Conservation (phyloP, 2,113 vertebrate species). For the Pluvialis apricaria region DNA sequence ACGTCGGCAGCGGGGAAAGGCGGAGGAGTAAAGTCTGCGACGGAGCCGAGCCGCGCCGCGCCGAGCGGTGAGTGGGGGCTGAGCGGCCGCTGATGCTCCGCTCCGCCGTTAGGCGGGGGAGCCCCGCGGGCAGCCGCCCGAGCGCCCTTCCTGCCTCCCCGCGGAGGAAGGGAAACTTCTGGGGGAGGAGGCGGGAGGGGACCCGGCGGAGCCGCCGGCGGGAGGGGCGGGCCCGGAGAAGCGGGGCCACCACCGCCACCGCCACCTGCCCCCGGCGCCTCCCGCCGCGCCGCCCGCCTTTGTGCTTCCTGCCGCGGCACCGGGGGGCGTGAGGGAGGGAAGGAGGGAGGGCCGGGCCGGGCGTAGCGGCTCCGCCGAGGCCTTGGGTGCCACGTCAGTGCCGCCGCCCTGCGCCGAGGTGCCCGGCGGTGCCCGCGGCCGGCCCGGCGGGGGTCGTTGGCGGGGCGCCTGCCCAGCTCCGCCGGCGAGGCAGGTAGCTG, state of each 20-base stretch:
- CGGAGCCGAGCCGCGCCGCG: background rate
- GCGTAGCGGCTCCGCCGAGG: background rate
- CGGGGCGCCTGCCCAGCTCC: background rate
- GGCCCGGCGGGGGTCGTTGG: background rate
- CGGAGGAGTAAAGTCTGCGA: conserved; percentile 11
- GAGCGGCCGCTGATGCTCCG: too few species aligned
- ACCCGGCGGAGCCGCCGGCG: background rate
- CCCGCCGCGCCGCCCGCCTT: background rate
- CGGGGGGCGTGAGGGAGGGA: background rate
- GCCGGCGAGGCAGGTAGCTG: background rate
- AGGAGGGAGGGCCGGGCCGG: background rate
- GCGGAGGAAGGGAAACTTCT: background rate
- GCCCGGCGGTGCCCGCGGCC: background rate
- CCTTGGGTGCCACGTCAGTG: conserved; percentile 73
- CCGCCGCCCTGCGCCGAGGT: background rate
- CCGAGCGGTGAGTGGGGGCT: background rate
- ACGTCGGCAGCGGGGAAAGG: conserved; percentile 70
- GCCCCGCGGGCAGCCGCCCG: background rate
- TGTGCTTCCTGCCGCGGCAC: background rate
- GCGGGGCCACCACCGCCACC: background rate
- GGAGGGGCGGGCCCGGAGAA: background rate
- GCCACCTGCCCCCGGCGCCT: background rate
- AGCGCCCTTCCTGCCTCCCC: background rate
- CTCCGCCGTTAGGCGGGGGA: background rate
- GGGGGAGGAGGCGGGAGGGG: background rate